Evolutionary conservation across 2,888 invertebrate species (phyloP).

Genomic region (Yponomeuta evonymella): DNA sequence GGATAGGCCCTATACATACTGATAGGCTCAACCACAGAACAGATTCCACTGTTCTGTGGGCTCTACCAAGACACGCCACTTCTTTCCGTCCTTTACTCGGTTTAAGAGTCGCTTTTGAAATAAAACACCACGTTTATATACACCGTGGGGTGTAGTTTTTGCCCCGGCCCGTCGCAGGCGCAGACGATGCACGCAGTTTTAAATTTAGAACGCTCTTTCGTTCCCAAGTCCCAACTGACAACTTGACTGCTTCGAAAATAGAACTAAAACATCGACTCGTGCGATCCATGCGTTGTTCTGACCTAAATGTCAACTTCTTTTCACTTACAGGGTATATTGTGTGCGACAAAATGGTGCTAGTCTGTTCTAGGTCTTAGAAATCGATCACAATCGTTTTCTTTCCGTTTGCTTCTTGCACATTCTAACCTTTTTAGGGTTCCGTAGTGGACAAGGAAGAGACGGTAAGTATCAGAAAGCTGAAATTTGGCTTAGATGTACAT

Average conservation of each 20-base stretch:
- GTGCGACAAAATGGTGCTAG: neutral
- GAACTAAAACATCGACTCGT: conserved; percentile 25
- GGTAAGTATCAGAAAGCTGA: too few relatives aligned
- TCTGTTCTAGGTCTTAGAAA: too few relatives aligned
- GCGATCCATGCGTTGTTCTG: neutral
- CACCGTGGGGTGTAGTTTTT: conserved; percentile 3
- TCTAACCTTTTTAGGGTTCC: too few relatives aligned
- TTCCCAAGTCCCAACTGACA: conserved; percentile 35
- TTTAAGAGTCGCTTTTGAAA: neutral
- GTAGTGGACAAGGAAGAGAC: too few relatives aligned
- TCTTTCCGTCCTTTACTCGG: neutral
- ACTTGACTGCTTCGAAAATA: conserved; percentile 40
- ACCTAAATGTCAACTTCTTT: conserved; percentile 6
- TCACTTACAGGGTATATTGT: neutral
- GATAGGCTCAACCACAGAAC: too few relatives aligned
- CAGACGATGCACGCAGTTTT: conserved; percentile 50
- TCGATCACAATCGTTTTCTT: too few relatives aligned
- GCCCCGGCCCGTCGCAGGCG: conserved; percentile 30
- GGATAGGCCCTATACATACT: too few relatives aligned
- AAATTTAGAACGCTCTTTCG: conserved; percentile 44
- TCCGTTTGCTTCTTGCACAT: too few relatives aligned
- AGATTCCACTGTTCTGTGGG: too few relatives aligned
- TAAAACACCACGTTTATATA: neutral
- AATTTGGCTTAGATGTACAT: too few relatives aligned
- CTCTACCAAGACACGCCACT: too few relatives aligned